Base-by-base conservation (phyloP, 2,113 vertebrate genomes). In the Xenopus laevis region DNA sequence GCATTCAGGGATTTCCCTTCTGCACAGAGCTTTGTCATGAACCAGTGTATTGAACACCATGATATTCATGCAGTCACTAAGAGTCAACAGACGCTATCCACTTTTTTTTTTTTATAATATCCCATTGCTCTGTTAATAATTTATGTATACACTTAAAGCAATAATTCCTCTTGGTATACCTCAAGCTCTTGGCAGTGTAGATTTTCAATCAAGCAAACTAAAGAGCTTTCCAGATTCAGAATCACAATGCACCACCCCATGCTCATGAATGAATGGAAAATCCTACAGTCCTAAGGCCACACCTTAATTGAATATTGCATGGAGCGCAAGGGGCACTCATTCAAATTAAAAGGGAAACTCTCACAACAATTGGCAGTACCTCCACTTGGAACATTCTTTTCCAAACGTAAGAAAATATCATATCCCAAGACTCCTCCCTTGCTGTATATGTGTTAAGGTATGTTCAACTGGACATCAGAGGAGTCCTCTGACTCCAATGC, bases 81-180 rank as follows among this genome's bases (percentile, higher is more conserved):
- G 47, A 50, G 16, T 23, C 20, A 60, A 60, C 58, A 60, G 15
- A 23, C 58, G 13, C 8, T 20, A 60, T 60, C 58, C 18, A 9
- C 21, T n/a, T n/a, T n/a, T n/a, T 27, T 60, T 13, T 60, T 60
- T 60, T 60, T 27, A 60, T 4, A 60, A 60, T 27, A 27, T 60
- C 27, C 20, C 21, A 7, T 60, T 21, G 58, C 2, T 23, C 21
- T 60, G 21, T 60, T 60, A 23, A 21, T 15, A 27, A 60, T 60
- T 21, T 60, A 60, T 60, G 20, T 20, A 60, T 60, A 23, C 58
- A 23, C 58, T 60, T 21, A 60, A 60, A 60, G 58, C 58, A 60
- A 11, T 60, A 27, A 60, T 60, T 60, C 58, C 21, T 21, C 21
- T 21, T 60, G 58, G 58, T 60, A 60, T 60, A 23, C 58, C 58